phyloP scores from a whole-genome alignment of 1,140 invertebrate species.

The Pseudomyrmex flavicornis region DNA sequence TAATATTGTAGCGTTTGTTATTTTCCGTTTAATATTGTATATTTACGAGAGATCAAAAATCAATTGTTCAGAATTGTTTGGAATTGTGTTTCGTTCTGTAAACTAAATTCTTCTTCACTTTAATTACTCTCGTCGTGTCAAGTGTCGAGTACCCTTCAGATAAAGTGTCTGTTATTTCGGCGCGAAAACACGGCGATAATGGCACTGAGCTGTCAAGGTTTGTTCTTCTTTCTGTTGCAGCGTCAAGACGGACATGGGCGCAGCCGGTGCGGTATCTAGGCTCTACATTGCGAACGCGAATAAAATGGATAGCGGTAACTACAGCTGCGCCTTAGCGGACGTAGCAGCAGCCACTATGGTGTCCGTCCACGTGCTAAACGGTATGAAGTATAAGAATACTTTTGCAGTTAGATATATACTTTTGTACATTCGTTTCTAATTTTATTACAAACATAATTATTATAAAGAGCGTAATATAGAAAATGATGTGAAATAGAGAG shows the following conservation, averaged over 20 bases:
- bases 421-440: background rate
- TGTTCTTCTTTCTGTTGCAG: slow-evolving; percentile 85
- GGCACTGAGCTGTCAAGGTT: background rate
- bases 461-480: too few relatives aligned
- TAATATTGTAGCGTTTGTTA: background rate
- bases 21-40: background rate
- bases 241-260: slow-evolving; percentile 92
- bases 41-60: too few relatives aligned
- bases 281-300: slow-evolving; percentile 94
- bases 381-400: slow-evolving; percentile 84
- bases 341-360: slow-evolving; percentile 91
- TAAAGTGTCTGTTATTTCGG: background rate
- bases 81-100: too few relatives aligned
- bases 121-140: too few relatives aligned
- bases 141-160: too few relatives aligned
- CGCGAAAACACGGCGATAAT: slow-evolving; percentile 9
- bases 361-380: slow-evolving; percentile 93
- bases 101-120: too few relatives aligned
- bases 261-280: slow-evolving; percentile 90
- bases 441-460: too few relatives aligned
- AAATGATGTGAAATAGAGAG: too few relatives aligned
- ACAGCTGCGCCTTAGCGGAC: slow-evolving; percentile 92
- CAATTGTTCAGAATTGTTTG: too few relatives aligned
- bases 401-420: background rate
- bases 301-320: slow-evolving; percentile 93